phyloP scores from a whole-genome alignment of 2,888 invertebrate species.

The Julus scandinavius region DNA sequence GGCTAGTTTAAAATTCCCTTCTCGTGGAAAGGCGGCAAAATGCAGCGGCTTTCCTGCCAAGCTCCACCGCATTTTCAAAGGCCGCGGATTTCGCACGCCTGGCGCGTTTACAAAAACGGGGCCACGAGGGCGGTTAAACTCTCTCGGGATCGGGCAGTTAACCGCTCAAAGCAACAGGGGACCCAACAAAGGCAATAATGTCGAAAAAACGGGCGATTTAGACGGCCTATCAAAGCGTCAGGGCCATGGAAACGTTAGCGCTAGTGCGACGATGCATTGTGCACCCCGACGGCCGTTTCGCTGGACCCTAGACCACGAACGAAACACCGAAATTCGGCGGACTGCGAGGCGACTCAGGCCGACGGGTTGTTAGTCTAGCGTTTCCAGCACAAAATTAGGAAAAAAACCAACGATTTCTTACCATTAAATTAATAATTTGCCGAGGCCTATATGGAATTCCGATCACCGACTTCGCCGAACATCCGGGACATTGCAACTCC shows the following conservation, averaged over 20 bases:
- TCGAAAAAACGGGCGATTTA: not conserved
- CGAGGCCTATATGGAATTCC: conserved; percentile 34
- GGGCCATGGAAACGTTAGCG: conserved; percentile 34
- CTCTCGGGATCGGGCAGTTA: not conserved
- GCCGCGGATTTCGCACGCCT: not conserved
- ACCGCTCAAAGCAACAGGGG: not conserved
- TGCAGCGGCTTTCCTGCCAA: conserved; percentile 6
- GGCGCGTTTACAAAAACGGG: not conserved
- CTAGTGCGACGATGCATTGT: conserved; percentile 28
- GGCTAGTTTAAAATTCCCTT: not conserved
- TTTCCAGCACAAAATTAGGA: conserved; percentile 28
- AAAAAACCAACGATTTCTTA: not conserved
- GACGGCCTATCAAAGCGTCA: conserved; percentile 39
- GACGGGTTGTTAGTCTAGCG: not conserved
- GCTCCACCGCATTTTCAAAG: conserved; percentile 1
- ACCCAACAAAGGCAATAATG: not conserved
- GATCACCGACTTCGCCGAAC: conserved; percentile 22
- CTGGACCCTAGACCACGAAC: not conserved
- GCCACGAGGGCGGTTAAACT: not conserved
- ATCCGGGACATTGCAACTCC: conserved; percentile 35
- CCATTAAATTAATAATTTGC: conserved; percentile 38
- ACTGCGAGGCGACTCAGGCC: not conserved
- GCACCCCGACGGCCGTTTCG: conserved; percentile 13
- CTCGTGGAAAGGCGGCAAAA: not conserved
- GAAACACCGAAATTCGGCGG: not conserved